phyloP scores from a whole-genome alignment of 2,888 invertebrate species.

The Drosophila kuntzei region DNA sequence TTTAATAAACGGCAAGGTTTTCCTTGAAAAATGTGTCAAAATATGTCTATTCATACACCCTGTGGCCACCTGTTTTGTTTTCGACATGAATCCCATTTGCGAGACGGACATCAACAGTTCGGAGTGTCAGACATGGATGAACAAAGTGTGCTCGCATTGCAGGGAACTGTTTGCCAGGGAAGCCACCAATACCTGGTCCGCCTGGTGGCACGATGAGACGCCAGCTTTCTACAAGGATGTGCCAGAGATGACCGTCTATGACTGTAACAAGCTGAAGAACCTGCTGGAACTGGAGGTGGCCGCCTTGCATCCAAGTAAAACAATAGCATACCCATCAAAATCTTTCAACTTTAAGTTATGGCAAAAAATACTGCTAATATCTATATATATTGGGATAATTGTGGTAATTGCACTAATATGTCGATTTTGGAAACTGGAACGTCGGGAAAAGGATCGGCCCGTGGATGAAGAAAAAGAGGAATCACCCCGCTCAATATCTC shows the following conservation, averaged over 20 bases:
- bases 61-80: slow-evolving; percentile 4
- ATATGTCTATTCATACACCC: slow-evolving; percentile 1
- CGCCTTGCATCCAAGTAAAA: not conserved
- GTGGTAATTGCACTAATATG: slow-evolving; percentile 12
- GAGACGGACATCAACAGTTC: slow-evolving; percentile 37
- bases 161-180: slow-evolving; percentile 32
- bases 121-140: slow-evolving; percentile 67
- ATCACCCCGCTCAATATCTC: not conserved
- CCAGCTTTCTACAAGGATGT: slow-evolving; percentile 59
- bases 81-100: slow-evolving; percentile 65
- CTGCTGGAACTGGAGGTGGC: slow-evolving; percentile 36
- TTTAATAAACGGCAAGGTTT: not conserved
- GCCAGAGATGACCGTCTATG: slow-evolving; percentile 50
- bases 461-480: slow-evolving; percentile 19
- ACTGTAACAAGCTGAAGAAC: slow-evolving; percentile 59
- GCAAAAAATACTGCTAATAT: slow-evolving; percentile 38
- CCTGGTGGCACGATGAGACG: slow-evolving; percentile 39
- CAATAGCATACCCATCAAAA: not conserved
- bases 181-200: slow-evolving; percentile 12
- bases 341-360: slow-evolving; percentile 32
- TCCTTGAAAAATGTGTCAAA: slow-evolving; percentile 15
- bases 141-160: slow-evolving; percentile 48
- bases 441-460: not conserved
- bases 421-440: slow-evolving; percentile 3
- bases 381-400: slow-evolving; percentile 25